A percentile compares a stretch with the other conserved stretches of the same genome.
Conservation (phyloP, 2,797 vertebrate species). For the Myiotriccus ornatus region DNA sequence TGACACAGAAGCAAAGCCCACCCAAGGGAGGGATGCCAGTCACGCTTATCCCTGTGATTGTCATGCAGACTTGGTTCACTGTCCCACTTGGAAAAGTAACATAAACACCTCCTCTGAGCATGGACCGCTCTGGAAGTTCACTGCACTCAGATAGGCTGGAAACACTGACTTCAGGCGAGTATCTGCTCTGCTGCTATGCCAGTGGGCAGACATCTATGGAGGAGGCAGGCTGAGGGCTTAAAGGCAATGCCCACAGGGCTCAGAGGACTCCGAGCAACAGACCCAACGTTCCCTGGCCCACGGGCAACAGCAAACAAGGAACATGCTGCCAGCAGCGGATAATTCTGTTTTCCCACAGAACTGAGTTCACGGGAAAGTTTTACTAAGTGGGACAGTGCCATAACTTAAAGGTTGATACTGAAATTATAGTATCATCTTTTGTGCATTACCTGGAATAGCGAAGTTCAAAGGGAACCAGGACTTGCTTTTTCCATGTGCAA, state of each 20-base stretch:
- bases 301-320: not conserved
- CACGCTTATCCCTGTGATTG: not conserved
- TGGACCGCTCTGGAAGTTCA: not conserved
- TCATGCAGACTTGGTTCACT: accelerated
- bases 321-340: not conserved
- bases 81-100: not conserved
- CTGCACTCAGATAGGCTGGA: not conserved
- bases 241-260: accelerated
- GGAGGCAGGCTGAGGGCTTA: not conserved
- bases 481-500: not conserved
- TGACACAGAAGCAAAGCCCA: not conserved
- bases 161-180: not conserved
- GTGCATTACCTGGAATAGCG: not conserved
- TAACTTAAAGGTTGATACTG: not conserved
- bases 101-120: not conserved
- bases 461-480: not conserved
- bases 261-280: not conserved
- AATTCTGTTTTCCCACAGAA: not conserved
- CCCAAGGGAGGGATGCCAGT: not conserved
- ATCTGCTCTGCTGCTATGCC: not conserved
- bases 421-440: not conserved
- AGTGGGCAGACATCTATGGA: not conserved
- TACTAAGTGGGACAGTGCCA: not conserved
- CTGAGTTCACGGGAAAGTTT: not conserved
- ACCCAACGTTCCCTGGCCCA: accelerated